These are phyloP conservation scores for Ciconia nigra DNA, from an alignment of 2,797 vertebrate genomes.

Conservation along the genomic window DNA sequence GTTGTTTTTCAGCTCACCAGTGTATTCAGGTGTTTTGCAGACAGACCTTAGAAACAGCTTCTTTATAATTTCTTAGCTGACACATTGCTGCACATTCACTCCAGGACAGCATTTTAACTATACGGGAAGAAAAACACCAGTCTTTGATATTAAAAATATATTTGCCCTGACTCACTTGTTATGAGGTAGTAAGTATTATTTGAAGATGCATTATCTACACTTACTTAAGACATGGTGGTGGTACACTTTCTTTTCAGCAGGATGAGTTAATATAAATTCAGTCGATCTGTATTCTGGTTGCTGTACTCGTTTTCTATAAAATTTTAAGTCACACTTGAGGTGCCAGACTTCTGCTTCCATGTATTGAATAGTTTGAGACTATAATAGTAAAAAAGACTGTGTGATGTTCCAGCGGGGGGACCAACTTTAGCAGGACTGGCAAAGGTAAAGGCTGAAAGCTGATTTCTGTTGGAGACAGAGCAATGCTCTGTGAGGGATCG, in stretches of 20 bases:
- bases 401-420: accelerated
- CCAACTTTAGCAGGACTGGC: background rate
- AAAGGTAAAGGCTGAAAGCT: background rate
- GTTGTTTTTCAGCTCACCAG: background rate
- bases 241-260: background rate
- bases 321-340: background rate
- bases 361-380: background rate
- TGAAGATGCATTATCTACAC: background rate
- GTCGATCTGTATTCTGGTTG: background rate
- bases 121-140: background rate
- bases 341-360: background rate
- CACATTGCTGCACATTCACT: background rate
- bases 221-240: background rate
- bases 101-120: background rate
- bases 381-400: background rate
- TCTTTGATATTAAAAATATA: background rate
- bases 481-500: background rate
- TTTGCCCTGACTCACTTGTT: background rate
- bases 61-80: background rate
- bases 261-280: background rate
- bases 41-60: background rate
- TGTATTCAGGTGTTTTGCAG: background rate
- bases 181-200: background rate
- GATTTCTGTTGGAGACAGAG: background rate
- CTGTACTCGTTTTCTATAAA: background rate